phyloP scores from a whole-genome alignment of 2,113 vertebrate species.

The Tragelaphus strepsiceros region DNA sequence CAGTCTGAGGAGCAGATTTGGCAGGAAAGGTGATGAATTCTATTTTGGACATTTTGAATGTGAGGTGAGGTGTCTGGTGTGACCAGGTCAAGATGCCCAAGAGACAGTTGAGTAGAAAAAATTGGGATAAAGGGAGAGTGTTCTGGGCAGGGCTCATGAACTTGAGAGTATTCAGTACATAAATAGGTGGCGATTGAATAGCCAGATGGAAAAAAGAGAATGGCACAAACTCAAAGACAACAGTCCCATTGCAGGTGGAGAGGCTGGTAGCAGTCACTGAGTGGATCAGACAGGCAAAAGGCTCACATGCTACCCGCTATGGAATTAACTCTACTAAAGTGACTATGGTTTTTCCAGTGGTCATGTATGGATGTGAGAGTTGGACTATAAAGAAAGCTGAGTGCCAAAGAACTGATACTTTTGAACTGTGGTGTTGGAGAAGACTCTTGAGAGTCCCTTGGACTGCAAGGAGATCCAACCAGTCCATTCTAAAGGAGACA shows the following conservation, averaged over 20 bases:
- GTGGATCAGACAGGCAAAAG: background rate
- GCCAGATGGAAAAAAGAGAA: background rate
- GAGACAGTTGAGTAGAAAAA: background rate
- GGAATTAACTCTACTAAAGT: background rate
- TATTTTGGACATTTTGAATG: background rate
- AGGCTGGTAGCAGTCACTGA: background rate
- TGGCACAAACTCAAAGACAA: fast-evolving
- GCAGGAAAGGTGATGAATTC: background rate
- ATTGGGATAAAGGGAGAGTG: background rate
- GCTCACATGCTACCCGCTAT: background rate
- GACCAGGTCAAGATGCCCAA: background rate
- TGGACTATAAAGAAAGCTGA: background rate
- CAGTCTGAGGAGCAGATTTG: background rate
- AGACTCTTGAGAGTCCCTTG: background rate
- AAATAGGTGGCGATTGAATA: background rate
- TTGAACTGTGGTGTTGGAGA: background rate
- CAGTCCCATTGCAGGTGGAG: background rate
- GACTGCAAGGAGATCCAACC: background rate
- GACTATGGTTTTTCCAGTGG: background rate
- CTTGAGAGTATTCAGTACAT: background rate
- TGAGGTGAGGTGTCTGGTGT: background rate
- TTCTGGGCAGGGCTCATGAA: background rate
- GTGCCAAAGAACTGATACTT: background rate
- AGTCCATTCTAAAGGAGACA: background rate
- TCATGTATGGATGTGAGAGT: background rate